Evolutionary conservation across 2,888 invertebrate genomes (phyloP).

Genomic region (Chrysina gloriosa): DNA sequence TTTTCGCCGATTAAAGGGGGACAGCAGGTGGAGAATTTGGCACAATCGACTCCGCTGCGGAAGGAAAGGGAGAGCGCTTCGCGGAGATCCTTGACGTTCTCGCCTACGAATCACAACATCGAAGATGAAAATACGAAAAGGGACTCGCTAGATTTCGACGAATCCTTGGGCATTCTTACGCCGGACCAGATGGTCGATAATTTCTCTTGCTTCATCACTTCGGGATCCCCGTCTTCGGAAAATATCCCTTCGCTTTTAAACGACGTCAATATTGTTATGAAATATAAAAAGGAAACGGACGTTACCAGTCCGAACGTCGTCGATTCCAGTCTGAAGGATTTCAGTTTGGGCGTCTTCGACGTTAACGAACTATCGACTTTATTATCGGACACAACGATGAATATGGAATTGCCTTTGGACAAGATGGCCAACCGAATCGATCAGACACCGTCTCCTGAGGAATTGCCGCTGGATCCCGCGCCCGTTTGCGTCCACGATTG

Average conservation of each 20-base stretch:
- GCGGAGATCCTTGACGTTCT: conserved; percentile 26
- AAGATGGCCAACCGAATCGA: no score
- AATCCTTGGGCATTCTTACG: conserved; percentile 87
- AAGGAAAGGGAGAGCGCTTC: not conserved
- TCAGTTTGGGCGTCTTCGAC: conserved; percentile 65
- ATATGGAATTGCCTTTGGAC: conserved; percentile 69
- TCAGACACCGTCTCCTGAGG: conserved; percentile 87
- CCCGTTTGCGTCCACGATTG: conserved; percentile 70
- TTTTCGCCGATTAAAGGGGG: conserved; percentile 25
- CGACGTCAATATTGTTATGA: conserved; percentile 41
- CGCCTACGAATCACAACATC: conserved; percentile 21
- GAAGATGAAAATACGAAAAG: conserved; percentile 68
- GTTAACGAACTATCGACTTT: conserved; percentile 70
- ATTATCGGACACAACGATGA: conserved; percentile 71
- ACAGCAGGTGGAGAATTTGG: not conserved
- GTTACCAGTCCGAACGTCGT: conserved; percentile 57
- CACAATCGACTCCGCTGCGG: conserved; percentile 29
- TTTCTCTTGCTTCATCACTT: conserved; percentile 58
- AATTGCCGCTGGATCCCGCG: conserved; percentile 82
- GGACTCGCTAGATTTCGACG: conserved; percentile 83
- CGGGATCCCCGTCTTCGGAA: conserved; percentile 70
- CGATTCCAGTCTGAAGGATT: conserved; percentile 58
- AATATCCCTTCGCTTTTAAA: conserved; percentile 53
- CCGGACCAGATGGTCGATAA: conserved; percentile 88
- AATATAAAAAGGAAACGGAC: conserved; percentile 49